Base-by-base conservation (phyloP, 2,888 invertebrate genomes). In the Brenthis daphne region DNA sequence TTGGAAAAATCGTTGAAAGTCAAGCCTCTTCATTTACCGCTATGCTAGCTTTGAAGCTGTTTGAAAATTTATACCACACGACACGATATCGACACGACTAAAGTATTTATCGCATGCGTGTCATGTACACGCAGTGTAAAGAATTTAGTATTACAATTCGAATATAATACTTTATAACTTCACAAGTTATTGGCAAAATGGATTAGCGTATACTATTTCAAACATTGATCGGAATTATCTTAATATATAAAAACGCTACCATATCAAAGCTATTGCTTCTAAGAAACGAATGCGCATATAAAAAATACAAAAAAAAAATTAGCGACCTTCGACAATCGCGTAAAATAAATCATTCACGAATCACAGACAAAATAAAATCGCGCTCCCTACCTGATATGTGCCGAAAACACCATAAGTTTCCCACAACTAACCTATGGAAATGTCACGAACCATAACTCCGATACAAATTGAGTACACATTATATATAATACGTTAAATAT, bases 371-470 rank as follows among this genome's bases (percentile, higher is more conserved):
- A 80, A 83, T 79, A 77, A 81, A 84, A 80, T 74, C 80, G 80
- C 84, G 83, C 80, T 75, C 79, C 77, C 80, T 78, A 84, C 72
- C 76, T 90, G 90, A 91, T 90, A 90, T 91, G 90, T 87, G 87
- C 82, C 79, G 77, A 78, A 77, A 73, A 73, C 72, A 69, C 73
- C 74, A 72, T 72, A 76, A 78, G 53, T 20, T 53, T 29, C n/a
- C 63, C 76, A 75, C 77, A 81, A 77, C 77, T 87, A 86, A 79
- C 81, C 82, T 69, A 58, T 90, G 90, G 90, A 92, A 91, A 87
- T 88, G 88, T 91, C 90, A 91, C 91, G 89, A 90, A 90, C 90
- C 90, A 86, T 89, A 85, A 84, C 81, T 82, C 80, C 72, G 85
- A 70, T 70, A 86, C 79, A 83, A 76, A 80, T 83, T 84, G 89